Percentiles rank a stretch among this genome's conserved stretches.
phyloP scores from a whole-genome alignment of 2,797 vertebrate genomes.

The Neosilurus hyrtlii region DNA sequence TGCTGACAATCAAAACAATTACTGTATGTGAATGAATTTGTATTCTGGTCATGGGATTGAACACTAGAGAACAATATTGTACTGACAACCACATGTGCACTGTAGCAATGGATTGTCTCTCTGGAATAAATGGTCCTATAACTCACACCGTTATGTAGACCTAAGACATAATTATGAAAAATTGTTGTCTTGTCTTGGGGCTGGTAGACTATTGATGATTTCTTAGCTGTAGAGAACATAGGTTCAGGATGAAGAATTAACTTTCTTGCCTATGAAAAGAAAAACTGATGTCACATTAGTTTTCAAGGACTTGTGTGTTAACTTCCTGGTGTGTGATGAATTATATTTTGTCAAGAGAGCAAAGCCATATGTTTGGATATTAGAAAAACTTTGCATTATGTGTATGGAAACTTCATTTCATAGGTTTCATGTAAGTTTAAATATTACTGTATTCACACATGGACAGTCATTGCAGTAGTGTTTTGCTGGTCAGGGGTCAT shows the following conservation, averaged over 20 bases:
- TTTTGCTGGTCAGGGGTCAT: background rate
- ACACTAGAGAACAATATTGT: background rate
- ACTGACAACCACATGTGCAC: slow-evolving; percentile 37
- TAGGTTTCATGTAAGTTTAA: background rate
- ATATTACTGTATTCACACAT: background rate
- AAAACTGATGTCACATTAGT: background rate
- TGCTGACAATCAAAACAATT: background rate
- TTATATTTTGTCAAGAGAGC: too few relatives aligned
- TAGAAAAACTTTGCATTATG: background rate
- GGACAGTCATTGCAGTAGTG: background rate
- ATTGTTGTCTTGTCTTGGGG: slow-evolving; percentile 28
- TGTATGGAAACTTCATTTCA: background rate
- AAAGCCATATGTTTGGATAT: background rate
- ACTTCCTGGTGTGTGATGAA: background rate
- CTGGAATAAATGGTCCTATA: slow-evolving; percentile 1
- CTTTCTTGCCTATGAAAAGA: slow-evolving; percentile 7
- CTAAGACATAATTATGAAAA: slow-evolving; percentile 24
- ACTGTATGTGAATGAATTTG: background rate
- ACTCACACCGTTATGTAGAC: slow-evolving; percentile 6
- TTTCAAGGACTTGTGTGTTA: background rate
- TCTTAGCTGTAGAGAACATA: background rate
- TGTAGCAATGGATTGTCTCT: slow-evolving; percentile 41
- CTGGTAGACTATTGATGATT: slow-evolving; percentile 17
- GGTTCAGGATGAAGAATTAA: slow-evolving; percentile 10
- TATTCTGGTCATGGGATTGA: background rate